Base-by-base conservation (phyloP, 2,888 invertebrate genomes). In the Volucella inflata region DNA sequence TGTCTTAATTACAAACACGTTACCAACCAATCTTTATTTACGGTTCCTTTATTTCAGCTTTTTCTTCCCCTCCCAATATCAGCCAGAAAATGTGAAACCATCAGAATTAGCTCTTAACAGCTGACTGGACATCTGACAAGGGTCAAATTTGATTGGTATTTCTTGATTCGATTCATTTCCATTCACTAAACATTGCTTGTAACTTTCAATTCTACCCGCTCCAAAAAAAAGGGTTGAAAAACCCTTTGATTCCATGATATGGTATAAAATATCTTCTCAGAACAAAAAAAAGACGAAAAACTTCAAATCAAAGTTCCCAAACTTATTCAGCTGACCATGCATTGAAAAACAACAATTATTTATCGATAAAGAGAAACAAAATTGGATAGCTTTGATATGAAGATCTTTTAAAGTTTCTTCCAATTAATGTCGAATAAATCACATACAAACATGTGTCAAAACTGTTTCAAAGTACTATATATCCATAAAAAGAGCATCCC, bases 111-210 rank as follows among this genome's bases (percentile, higher is more conserved):
- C 53, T 38, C 57, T 59, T 70, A 42, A 70, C 79, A 65, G 62
- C 59, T 48, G 57, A 70, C 1, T 64, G 59, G 30, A 53, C 70
- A 57, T 57, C 36, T 83, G 79, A 83, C 79, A 42, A 83, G 64
- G 83, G 83, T 78, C 67, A 11, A 1, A 4, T 11, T 30, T n/a
- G 12, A 9, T 10, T 14, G 38, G 14, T 62, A 62, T 64, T 76
- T 51, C 51, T n/a, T 59, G 12, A 14, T 8, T 30, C 38, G 40
- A 21, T n/a, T 71, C 2, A 64, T 78, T 83, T 62, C 72, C 36
- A 42, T 59, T 17, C 64, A 68, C 44, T 78, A 62, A 68, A 10
- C 72, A 72, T 44, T 42, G 59, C 60, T 68, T 78, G 64, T 30
- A 30, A 74, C 74, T 78, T 83, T 64, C 50, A 78, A 78, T 78